These are phyloP conservation scores for Corythornis leucogaster DNA, from an alignment of 2,797 vertebrate genomes.

Conservation along the genomic window DNA sequence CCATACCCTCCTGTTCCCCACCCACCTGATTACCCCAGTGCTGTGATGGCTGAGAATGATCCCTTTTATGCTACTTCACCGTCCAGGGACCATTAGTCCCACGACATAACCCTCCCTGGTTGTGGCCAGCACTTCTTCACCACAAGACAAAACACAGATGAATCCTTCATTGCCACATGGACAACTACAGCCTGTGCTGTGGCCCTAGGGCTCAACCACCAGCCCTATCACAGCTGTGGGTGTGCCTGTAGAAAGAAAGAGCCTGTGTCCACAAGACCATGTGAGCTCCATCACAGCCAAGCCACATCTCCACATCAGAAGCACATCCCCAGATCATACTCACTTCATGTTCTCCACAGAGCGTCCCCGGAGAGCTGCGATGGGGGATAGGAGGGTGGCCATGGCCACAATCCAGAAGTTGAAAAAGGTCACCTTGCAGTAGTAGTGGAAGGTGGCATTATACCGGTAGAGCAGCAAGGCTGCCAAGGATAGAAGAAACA, in stretches of 20 bases:
- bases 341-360: slow-evolving; percentile 56
- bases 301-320: background rate
- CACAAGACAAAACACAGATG: background rate
- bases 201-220: background rate
- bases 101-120: background rate
- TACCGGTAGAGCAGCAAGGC: background rate
- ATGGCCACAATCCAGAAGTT: background rate
- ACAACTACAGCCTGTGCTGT: background rate
- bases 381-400: slow-evolving; percentile 39
- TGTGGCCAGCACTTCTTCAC: background rate
- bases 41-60: background rate
- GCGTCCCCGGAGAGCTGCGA: background rate
- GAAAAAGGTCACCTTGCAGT: slow-evolving; percentile 53
- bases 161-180: background rate
- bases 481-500: slow-evolving; percentile 12
- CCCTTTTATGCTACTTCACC: background rate
- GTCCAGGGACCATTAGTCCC: background rate
- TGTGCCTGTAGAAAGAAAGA: background rate
- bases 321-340: background rate
- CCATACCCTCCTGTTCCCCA: fast-evolving
- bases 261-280: background rate
- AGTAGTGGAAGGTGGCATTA: background rate
- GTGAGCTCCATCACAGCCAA: background rate
- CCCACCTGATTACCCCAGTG: fast-evolving
- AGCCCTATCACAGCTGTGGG: fast-evolving